Base-by-base conservation (phyloP, 1,140 invertebrate genomes). In the Drosophila rhopaloa region DNA sequence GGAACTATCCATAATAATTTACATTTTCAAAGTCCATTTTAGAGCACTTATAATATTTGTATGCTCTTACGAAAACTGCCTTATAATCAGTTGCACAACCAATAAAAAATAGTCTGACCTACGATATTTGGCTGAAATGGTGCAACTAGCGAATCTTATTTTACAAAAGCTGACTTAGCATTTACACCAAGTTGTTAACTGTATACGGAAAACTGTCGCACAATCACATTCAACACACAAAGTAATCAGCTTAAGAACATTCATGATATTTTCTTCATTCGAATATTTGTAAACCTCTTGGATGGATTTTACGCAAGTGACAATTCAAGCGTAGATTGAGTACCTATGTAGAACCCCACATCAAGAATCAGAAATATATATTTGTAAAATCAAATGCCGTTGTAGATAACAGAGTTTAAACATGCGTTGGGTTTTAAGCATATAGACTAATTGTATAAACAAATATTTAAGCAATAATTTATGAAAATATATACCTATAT, bases 391-490 rank as follows among this genome's bases (percentile, higher is more conserved):
- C 60, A 68, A 56, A 58, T 44, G 63, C 73, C 41, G 55, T 78
- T 78, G 65, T 78, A 77, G 65, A 77, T 77, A 70, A 56, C 41
- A 43, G 47, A 53, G 38, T 55, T 59, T 9, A 40, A 55, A 43
- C 44, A 40, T 70, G 72, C 61, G 59, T 73, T 77, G 53, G 66
- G 62, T 76, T 68, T 46, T 58, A 68, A 55, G 58, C 58, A 65
- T 65, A 56, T 83, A 86, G 83, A 67, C 79, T 86, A 86, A 86
- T 86, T 86, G 83, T 86, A 80, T 79, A 86, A 83, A 88, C 59
- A 70, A 73, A 56, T 86, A 86, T 80, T 83, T 86, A 86, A 88
- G 83, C 58, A 86, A 83, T 86, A 89, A 86, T 80, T 86, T 86
- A 86, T 89, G 72, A 50, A 83, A 90, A 89, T 57, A 86, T 79